Evolutionary conservation across 2,888 invertebrate genomes (phyloP), one percentile per base, ranked within the genome.

Genomic region (Polymixis flavicincta): DNA sequence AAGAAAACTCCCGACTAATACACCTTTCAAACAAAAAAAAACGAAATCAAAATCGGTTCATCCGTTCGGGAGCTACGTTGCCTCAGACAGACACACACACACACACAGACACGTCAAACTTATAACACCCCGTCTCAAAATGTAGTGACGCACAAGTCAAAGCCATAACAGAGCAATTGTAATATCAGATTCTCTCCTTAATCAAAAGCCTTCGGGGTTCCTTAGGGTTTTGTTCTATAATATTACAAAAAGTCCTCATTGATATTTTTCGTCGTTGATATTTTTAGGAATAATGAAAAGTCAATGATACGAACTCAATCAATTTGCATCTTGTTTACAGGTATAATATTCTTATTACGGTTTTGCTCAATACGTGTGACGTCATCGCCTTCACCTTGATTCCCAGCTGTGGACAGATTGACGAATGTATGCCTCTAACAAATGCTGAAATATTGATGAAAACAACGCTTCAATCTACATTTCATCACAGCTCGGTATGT

Each of bases 401-500:
- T 48, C 14, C 28, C 6, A n/a, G 50, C 17, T 60, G 48, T 28
- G 7, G 28, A 69, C 52, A 69, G 57, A 73, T 25, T 69, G 57
- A 63, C 54, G 65, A 61, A 57, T 66, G 19, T 69, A 68, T 57
- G 71, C 48, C 61, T 28, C 22, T 61, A 66, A 72, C 67, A 64
- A 61, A 75, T 37, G 32, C 55, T 81, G 57, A 66, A 80, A 80
- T 72, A 84, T 76, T 82, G 71, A 72, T 68, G 60, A 69, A 66
- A 77, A 77, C 80, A 80, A 71, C 68, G 37, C 66, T 59, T 71
- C 76, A 57, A 83, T 80, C 64, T 76, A 37, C 60, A 73, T 72
- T 63, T 59, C 67, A 61, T 37, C 72, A 59, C 67, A 54, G 50
- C 52, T 60, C 57, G 48, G 70, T 73, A 50, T 55, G 50, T 45